A percentile compares a stretch with the other conserved stretches of the same genome.
Conservation (phyloP, 2,113 vertebrate genomes). For the Anthoscopus minutus region DNA sequence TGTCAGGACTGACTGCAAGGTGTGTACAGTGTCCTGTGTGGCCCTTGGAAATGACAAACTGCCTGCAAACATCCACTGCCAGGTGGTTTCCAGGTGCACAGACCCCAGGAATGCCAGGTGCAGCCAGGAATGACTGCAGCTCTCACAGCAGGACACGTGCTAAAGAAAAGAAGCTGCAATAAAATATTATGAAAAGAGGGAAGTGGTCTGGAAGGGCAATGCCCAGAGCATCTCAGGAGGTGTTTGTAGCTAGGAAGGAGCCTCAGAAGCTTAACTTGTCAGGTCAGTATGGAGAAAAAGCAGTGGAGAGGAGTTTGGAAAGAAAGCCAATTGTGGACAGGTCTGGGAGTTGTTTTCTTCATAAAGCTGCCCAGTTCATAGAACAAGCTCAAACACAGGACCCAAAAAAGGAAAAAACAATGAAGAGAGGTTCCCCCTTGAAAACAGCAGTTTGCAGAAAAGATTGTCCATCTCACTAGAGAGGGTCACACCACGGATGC, state of each 20-base stretch:
- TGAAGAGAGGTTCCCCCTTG: background rate
- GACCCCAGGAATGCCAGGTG: too few relatives aligned
- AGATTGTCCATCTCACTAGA: background rate
- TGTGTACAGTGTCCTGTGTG: background rate
- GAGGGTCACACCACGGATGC: accelerated
- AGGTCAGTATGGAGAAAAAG: background rate
- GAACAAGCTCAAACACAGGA: background rate
- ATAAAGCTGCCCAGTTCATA: background rate
- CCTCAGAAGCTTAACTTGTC: background rate
- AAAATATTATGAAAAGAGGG: background rate
- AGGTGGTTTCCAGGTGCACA: background rate
- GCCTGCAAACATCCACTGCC: background rate
- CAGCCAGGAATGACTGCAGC: background rate
- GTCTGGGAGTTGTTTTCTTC: background rate
- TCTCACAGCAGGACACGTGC: background rate
- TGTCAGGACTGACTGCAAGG: background rate
- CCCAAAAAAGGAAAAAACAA: background rate
- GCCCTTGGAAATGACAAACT: background rate
- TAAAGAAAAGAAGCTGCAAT: background rate
- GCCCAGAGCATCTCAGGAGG: background rate
- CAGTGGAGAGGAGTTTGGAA: background rate
- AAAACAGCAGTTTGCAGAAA: background rate
- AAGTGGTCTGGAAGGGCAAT: background rate
- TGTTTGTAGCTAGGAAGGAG: background rate
- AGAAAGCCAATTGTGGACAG: background rate